These are phyloP conservation scores for Riparia riparia DNA, from an alignment of 2,113 vertebrate species.

Conservation along the genomic window DNA sequence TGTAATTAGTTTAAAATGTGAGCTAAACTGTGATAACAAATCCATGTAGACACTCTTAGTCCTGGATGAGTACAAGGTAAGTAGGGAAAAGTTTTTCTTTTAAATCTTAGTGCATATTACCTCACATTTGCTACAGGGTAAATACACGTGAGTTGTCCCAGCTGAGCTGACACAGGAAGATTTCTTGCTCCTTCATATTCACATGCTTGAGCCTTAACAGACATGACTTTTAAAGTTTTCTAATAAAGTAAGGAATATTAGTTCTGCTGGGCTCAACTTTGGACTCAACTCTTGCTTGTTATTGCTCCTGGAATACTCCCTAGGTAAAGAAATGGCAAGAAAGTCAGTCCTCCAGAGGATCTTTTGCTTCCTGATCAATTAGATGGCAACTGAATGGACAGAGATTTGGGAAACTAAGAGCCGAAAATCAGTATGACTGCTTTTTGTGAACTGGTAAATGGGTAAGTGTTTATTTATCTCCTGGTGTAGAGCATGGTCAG, in stretches of 20 bases:
- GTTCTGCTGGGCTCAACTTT: background rate
- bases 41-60: background rate
- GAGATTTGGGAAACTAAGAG: background rate
- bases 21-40: conserved; percentile 49
- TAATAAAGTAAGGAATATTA: background rate
- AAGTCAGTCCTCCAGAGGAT: background rate
- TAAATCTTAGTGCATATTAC: background rate
- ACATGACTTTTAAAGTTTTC: background rate
- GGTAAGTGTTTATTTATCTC: background rate
- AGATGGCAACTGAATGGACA: background rate
- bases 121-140: background rate
- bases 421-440: background rate
- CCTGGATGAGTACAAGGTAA: background rate
- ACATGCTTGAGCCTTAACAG: background rate
- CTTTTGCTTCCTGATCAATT: background rate
- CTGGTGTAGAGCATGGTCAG: background rate
- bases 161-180: background rate
- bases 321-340: background rate
- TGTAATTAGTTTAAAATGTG: conserved; percentile 44
- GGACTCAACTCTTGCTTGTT: background rate
- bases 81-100: background rate
- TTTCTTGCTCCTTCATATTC: background rate
- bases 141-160: background rate
- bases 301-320: background rate
- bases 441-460: background rate